phyloP scores from a whole-genome alignment of 2,113 vertebrate species.

The Telmatochromis sp. region DNA sequence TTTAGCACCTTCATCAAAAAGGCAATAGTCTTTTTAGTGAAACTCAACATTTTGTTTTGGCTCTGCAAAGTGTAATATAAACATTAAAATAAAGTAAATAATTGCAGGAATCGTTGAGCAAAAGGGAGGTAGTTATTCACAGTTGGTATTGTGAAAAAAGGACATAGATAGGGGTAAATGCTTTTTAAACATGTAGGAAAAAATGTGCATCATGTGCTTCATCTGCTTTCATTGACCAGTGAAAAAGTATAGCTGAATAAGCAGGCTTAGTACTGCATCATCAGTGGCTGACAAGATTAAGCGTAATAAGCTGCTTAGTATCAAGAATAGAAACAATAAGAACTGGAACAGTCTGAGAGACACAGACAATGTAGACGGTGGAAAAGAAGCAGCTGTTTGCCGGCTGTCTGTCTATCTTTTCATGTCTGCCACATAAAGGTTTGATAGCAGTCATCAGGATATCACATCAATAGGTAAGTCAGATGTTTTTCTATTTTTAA shows the following conservation, averaged over 20 bases:
- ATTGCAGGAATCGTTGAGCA: not conserved
- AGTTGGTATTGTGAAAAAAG: not conserved
- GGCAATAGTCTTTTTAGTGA: not conserved
- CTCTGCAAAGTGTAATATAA: not conserved
- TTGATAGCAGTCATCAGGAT: not conserved
- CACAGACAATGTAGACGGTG: not conserved
- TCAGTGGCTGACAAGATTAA: conserved; percentile 76
- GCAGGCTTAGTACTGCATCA: conserved; percentile 29
- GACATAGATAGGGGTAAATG: fast-evolving
- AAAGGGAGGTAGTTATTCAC: not conserved
- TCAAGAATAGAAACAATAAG: conserved; percentile 80
- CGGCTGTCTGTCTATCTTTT: not conserved
- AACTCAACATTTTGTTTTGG: not conserved
- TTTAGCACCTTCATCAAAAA: not conserved
- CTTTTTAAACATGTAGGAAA: not conserved
- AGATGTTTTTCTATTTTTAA: not conserved
- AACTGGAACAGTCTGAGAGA: conserved; percentile 72
- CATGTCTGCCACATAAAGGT: not conserved
- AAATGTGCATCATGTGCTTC: not conserved
- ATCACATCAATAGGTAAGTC: not conserved
- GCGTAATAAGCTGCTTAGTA: conserved; percentile 82
- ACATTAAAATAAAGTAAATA: not conserved
- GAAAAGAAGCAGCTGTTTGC: not conserved
- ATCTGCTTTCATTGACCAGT: not conserved
- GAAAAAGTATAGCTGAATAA: not conserved